Conservation (phyloP, 2,113 vertebrate genomes). For the Ciconia stormi region DNA sequence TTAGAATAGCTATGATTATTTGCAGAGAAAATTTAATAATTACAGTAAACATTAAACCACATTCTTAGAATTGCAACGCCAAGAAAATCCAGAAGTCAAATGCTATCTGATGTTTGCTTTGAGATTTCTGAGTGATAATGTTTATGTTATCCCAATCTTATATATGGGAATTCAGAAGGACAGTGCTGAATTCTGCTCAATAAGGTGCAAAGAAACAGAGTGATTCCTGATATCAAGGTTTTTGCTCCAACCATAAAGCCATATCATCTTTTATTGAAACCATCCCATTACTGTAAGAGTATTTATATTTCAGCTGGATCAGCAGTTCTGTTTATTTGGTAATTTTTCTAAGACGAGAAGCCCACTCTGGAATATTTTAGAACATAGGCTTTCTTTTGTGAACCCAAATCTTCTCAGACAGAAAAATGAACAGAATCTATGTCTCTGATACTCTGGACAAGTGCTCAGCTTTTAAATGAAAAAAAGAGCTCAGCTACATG, state of each 20-base stretch:
- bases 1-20: neutral
- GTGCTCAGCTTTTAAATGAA: neutral
- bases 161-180: neutral
- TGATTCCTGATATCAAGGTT: neutral
- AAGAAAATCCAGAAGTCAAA: neutral
- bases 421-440: neutral
- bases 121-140: neutral
- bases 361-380: neutral
- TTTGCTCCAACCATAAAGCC: neutral
- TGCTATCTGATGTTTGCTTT: neutral
- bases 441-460: neutral
- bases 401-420: neutral
- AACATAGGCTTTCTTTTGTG: neutral
- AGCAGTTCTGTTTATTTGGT: neutral
- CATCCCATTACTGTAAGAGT: neutral
- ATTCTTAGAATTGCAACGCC: neutral
- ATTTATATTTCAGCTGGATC: neutral
- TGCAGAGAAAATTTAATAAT: neutral
- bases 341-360: neutral
- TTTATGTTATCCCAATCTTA: neutral
- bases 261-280: neutral
- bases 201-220: neutral
- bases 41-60: neutral
- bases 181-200: neutral
- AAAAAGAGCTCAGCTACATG: neutral